These are phyloP conservation scores for Himalopsyche kuldschensis DNA, from an alignment of 2,888 invertebrate species.

Conservation along the genomic window DNA sequence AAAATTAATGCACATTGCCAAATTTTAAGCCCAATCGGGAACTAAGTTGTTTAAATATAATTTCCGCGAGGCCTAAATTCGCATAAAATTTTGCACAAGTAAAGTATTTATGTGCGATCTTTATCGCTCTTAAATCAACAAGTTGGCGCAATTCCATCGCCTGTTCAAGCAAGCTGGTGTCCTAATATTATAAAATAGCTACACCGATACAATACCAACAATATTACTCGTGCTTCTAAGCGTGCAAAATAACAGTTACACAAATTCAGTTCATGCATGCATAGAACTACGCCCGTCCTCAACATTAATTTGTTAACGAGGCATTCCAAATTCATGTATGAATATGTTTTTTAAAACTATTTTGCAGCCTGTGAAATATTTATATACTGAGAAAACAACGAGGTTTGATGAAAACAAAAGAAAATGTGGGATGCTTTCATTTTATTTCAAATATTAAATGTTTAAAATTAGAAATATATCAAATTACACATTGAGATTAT, in stretches of 20 bases:
- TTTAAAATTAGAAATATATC: too few relatives aligned
- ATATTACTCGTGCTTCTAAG: slow-evolving; percentile 3
- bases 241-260: neutral
- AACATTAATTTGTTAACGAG: neutral
- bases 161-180: neutral
- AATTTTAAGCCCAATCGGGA: too few relatives aligned
- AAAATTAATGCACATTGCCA: too few relatives aligned
- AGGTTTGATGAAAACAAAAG: too few relatives aligned
- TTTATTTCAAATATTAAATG: too few relatives aligned
- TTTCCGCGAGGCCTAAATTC: neutral
- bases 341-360: too few relatives aligned
- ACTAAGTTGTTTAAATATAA: neutral
- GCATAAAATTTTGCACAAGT: neutral
- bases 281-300: neutral
- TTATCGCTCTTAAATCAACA: slow-evolving; percentile 1
- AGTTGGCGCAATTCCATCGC: slow-evolving; percentile 1
- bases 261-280: neutral
- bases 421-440: too few relatives aligned
- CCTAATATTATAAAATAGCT: neutral
- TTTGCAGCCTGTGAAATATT: too few relatives aligned
- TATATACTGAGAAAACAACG: too few relatives aligned
- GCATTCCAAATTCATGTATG: neutral
- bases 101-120: neutral
- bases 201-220: neutral
- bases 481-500: too few relatives aligned